Conservation (phyloP, 2,797 vertebrate species). For the Gymnodraco acuticeps region DNA sequence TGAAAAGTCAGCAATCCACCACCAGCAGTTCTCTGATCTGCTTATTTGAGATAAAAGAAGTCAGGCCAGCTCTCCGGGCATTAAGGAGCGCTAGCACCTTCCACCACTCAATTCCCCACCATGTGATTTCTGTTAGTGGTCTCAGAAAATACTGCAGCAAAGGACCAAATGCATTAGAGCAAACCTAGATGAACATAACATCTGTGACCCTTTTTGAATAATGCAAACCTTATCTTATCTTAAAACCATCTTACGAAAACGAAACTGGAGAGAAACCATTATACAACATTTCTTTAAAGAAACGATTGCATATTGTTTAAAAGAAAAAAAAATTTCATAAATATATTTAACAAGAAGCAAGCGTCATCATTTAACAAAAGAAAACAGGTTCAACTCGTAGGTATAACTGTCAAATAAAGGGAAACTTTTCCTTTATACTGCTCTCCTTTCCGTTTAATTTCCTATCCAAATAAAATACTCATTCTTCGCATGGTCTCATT, state of each 20-base stretch:
- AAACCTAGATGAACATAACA: conserved; percentile 33
- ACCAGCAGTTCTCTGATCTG: conserved; percentile 60
- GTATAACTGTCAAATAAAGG: not conserved
- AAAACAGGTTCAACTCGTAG: not conserved
- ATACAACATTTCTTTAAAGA: conserved; percentile 7
- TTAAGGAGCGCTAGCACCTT: conserved; percentile 47
- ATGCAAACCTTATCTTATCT: conserved; percentile 30
- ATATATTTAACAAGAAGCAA: not conserved
- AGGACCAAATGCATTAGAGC: conserved; percentile 34
- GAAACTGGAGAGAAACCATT: not conserved
- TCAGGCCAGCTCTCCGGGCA: conserved; percentile 48
- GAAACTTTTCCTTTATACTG: conserved; percentile 5
- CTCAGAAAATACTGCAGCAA: conserved; percentile 28
- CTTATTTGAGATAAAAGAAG: conserved; percentile 74
- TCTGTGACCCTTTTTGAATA: conserved; percentile 17
- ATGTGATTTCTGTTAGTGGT: conserved; percentile 52
- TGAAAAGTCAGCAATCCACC: conserved; percentile 63
- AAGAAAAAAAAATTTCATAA: not conserved
- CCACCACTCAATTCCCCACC: conserved; percentile 58
- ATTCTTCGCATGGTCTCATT: not conserved
- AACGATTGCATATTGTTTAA: not conserved
- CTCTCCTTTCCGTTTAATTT: conserved; percentile 2
- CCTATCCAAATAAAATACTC: conserved; percentile 9
- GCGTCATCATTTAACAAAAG: too few species aligned
- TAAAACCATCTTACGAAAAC: not conserved